phyloP scores from a whole-genome alignment of 2,113 vertebrate species.

The Lepisosteus osseus region DNA sequence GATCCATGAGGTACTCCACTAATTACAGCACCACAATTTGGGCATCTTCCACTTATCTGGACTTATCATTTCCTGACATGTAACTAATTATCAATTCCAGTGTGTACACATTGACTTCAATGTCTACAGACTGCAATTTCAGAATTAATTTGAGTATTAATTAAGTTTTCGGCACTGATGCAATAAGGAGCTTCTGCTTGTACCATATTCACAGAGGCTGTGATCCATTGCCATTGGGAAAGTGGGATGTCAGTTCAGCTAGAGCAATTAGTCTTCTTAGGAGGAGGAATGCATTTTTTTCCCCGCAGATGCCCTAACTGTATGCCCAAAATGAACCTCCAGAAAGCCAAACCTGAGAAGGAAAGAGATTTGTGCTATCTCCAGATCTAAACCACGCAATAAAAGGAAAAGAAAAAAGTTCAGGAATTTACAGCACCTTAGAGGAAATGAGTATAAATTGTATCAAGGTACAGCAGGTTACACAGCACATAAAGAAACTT shows the following conservation, averaged over 20 bases:
- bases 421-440: constrained; percentile 7
- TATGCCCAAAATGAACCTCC: constrained; percentile 34
- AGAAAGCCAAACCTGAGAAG: constrained; percentile 42
- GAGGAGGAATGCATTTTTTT: constrained; percentile 37
- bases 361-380: constrained; percentile 44
- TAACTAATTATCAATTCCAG: too few relatives aligned
- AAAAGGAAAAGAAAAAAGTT: constrained; percentile 39
- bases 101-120: too few relatives aligned
- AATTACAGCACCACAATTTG: too few relatives aligned
- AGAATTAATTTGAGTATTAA: too few relatives aligned
- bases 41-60: too few relatives aligned
- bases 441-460: constrained; percentile 20
- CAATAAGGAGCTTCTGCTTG: too few relatives aligned
- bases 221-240: too few relatives aligned
- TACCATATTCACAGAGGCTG: too few relatives aligned
- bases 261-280: constrained; percentile 22
- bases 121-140: too few relatives aligned
- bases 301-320: constrained; percentile 46
- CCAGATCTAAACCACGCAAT: constrained; percentile 17
- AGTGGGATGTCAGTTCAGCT: constrained; percentile 20
- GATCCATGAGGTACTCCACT: too few relatives aligned
- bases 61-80: too few relatives aligned
- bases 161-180: too few relatives aligned
- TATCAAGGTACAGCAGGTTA: constrained; percentile 18
- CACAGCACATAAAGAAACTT: neutral